Evolutionary conservation across 2,797 vertebrate species (phyloP), one percentile per base, ranked within the genome.

Genomic region (Bufotes viridis): DNA sequence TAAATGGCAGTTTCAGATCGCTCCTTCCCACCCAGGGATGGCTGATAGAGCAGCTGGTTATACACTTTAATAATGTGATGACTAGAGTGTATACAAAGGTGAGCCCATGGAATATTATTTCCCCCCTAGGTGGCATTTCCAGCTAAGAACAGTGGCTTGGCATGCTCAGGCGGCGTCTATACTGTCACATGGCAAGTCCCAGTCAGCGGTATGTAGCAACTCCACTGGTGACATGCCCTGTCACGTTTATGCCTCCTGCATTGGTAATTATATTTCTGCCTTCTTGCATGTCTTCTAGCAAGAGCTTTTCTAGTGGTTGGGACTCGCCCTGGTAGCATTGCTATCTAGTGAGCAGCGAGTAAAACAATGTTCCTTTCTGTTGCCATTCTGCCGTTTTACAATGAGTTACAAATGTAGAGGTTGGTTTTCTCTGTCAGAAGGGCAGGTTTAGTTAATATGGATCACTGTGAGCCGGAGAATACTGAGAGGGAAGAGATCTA

Each of bases 241-340:
- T 89, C 88, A 87, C 53, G 88, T 70, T 84, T 22, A 78, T 79
- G 55, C 60, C 85, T 79, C 57, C 81, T 80, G 26, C 75, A 80
- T 87, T 87, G 55, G 20, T 83, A 89, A 89, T 89, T 89, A 89
- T 86, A 74, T 88, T 85, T 85, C 79, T 87, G 88, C 61, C 88
- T 84, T 82, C 55, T 87, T 51, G 26, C 74, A 72, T 81, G 75
- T 87, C 81, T 84, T 17, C 75, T 84, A 87, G 75, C 85, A 87
- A 80, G 61, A 81, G 26, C 72, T 67, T 86, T 53, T 79, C 18
- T 70, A 84, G 87, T 70, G 60, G 63, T 78, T 24, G 76, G 61
- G 82, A 80, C 55, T 60, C 81, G 82, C 88, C 88, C 88, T 69
- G 79, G 69, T 78, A 89, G 69, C 78, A 78, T 57, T 76, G 26